These are phyloP conservation scores for Drosophila gaucha DNA, from an alignment of 2,888 invertebrate species.

Conservation along the genomic window DNA sequence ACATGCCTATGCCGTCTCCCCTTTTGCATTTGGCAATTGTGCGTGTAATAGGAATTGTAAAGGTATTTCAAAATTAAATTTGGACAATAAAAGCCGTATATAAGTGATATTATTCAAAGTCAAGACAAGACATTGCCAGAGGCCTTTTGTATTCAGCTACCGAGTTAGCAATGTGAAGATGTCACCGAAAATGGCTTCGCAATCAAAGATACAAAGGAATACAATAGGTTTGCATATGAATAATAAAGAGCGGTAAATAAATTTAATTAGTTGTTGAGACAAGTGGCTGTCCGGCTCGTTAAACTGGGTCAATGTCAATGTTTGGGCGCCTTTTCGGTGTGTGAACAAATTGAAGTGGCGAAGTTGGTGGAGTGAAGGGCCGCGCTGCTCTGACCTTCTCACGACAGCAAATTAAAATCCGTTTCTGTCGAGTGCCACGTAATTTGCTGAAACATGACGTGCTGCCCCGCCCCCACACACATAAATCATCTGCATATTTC, in stretches of 20 bases:
- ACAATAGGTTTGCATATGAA: constrained; percentile 31
- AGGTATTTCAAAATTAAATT: constrained; percentile 26
- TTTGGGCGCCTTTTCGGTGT: constrained; percentile 61
- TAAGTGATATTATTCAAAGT: constrained; percentile 44
- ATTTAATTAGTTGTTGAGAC: constrained; percentile 68
- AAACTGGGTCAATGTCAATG: constrained; percentile 77
- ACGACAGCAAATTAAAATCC: constrained; percentile 29
- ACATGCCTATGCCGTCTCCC: constrained; percentile 18
- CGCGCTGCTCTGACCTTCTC: constrained; percentile 54
- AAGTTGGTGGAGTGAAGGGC: constrained; percentile 37
- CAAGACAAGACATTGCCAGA: constrained; percentile 26
- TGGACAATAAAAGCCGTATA: constrained; percentile 19
- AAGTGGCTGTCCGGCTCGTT: constrained; percentile 50
- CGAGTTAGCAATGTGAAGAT: constrained; percentile 38
- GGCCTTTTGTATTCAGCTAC: constrained; percentile 23
- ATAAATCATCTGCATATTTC: constrained; percentile 55
- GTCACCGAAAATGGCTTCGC: constrained; percentile 52
- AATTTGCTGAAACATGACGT: constrained; percentile 71
- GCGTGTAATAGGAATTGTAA: constrained; percentile 21
- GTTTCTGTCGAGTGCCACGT: constrained; percentile 71
- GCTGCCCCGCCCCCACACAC: constrained; percentile 49
- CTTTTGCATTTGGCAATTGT: constrained; percentile 30
- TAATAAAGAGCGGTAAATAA: constrained; percentile 56
- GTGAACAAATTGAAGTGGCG: constrained; percentile 40
- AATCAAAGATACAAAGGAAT: constrained; percentile 3